These are phyloP conservation scores for Neodiprion lecontei DNA, from an alignment of 1,140 invertebrate species.

Conservation along the genomic window DNA sequence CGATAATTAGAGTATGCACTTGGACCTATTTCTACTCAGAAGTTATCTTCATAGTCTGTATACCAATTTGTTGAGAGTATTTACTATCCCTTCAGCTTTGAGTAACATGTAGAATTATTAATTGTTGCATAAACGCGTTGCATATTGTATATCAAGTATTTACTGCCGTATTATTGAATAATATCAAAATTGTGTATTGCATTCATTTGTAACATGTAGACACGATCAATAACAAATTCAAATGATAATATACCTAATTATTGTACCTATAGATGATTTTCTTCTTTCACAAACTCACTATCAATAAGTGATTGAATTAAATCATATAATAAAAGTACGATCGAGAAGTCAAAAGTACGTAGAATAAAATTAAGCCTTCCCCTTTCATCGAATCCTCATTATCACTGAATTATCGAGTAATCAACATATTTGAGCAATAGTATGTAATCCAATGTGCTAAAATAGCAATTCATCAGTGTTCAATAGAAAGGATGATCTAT, in stretches of 20 bases:
- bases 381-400: no score
- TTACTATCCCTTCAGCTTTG: conserved; percentile 14
- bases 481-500: no score
- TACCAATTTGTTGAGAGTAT: conserved; percentile 40
- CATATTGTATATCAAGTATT: conserved; percentile 35
- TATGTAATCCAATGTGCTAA: no score
- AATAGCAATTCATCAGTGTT: no score
- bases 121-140: conserved; percentile 9
- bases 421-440: no score
- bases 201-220: conserved; percentile 57
- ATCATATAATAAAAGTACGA: no score
- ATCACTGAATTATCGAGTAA: no score
- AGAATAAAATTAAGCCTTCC: no score
- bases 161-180: conserved; percentile 49
- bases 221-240: conserved; percentile 60
- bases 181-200: conserved; percentile 54
- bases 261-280: neutral
- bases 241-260: conserved; percentile 44
- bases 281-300: neutral
- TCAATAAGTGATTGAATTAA: no score
- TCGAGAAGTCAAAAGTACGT: no score
- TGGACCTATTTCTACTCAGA: no score
- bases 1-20: no score
- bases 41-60: conserved; percentile 42
- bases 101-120: conserved; percentile 34